Conservation (phyloP, 2,888 invertebrate species). For the Agrotis puta region DNA sequence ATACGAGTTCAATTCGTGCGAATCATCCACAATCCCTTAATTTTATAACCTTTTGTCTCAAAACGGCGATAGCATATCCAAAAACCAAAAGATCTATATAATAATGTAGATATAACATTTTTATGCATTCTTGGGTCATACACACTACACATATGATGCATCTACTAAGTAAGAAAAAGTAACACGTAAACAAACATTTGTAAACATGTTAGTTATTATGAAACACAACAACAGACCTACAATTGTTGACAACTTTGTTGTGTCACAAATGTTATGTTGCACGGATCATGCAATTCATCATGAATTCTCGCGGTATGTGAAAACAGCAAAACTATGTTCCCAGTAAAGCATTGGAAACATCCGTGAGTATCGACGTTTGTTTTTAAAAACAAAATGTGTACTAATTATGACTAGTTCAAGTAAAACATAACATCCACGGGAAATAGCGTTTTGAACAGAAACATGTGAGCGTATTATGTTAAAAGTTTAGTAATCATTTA, state of each 20-base stretch:
- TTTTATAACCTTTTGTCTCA: too few species aligned
- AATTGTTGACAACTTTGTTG: constrained; percentile 3
- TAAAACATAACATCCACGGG: constrained; percentile 44
- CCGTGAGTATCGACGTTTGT: constrained; percentile 24
- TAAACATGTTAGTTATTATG: background rate
- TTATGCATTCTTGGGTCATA: too few species aligned
- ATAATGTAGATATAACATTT: too few species aligned
- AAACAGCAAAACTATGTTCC: constrained; percentile 10
- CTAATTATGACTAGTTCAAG: constrained; percentile 17
- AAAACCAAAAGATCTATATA: too few species aligned
- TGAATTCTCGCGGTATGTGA: constrained; percentile 8
- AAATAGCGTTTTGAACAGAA: constrained; percentile 14
- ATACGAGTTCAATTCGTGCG: too few species aligned
- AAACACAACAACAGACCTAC: constrained; percentile 2
- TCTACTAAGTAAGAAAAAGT: too few species aligned
- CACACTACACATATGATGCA: too few species aligned
- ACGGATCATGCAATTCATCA: constrained; percentile 19
- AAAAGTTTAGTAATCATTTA: too few species aligned
- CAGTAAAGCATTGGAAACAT: constrained; percentile 25
- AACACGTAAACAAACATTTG: too few species aligned
- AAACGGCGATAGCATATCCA: too few species aligned
- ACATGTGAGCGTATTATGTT: background rate
- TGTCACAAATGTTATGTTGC: background rate
- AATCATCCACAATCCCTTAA: too few species aligned
- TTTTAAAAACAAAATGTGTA: constrained; percentile 35